Evolutionary conservation across 64 coral and sea anemone genomes (phyloP).

Genomic region (Montipora capricornis): DNA sequence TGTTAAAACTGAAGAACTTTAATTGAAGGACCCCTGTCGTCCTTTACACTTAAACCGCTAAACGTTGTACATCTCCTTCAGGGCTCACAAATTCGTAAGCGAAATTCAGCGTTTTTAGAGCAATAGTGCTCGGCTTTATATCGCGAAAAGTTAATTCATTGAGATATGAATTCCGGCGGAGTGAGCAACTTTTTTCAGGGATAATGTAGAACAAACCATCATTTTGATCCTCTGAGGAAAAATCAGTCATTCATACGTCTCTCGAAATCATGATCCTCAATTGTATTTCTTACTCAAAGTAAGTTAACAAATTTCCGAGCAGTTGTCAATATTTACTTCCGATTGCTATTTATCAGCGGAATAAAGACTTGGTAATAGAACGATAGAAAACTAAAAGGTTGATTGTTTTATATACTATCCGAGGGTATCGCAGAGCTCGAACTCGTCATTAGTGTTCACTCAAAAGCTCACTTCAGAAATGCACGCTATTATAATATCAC

Average conservation of each 20-base stretch:
- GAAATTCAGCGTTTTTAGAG: background rate
- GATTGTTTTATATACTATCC: background rate
- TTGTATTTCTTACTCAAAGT: background rate
- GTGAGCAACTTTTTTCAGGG: background rate
- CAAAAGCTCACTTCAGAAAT: background rate
- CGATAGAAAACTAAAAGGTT: background rate
- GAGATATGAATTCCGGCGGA: background rate
- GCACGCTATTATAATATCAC: background rate
- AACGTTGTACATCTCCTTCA: background rate
- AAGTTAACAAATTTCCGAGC: background rate
- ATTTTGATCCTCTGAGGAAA: background rate
- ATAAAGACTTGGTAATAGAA: background rate
- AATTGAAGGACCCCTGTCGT: background rate
- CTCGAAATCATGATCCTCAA: background rate
- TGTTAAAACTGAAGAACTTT: background rate
- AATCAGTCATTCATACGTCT: conserved; percentile 1
- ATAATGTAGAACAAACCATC: background rate
- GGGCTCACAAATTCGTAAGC: background rate
- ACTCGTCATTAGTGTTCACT: background rate
- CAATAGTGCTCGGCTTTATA: background rate
- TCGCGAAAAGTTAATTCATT: background rate
- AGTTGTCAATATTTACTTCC: conserved; percentile 23
- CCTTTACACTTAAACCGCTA: background rate
- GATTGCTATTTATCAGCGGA: background rate
- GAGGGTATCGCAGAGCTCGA: background rate